These are phyloP conservation scores for Hypsopygia costalis DNA, from an alignment of 2,888 invertebrate genomes.

Conservation along the genomic window DNA sequence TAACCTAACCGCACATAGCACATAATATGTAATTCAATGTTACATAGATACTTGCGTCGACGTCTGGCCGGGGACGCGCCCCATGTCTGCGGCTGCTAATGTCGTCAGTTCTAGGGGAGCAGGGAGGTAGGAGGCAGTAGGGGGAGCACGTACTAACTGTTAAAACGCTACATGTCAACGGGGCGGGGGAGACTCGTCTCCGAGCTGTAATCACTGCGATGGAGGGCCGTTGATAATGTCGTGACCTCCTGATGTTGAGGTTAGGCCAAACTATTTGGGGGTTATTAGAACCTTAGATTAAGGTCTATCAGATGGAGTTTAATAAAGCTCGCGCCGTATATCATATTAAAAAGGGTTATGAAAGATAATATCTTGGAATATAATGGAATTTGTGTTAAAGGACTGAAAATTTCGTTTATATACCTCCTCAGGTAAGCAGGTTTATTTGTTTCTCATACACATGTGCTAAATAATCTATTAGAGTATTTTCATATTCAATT, in stretches of 20 bases:
- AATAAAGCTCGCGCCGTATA: constrained; percentile 1
- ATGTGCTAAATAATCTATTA: too few species aligned
- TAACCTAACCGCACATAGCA: constrained; percentile 1
- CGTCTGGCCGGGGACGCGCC: constrained; percentile 67
- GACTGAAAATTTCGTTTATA: too few species aligned
- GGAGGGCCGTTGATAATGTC: constrained; percentile 67
- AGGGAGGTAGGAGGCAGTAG: constrained; percentile 22
- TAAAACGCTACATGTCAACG: constrained; percentile 78
- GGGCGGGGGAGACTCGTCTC: constrained; percentile 57
- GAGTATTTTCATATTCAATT: too few species aligned
- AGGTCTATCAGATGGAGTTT: constrained; percentile 12
- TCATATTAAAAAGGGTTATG: constrained; percentile 5
- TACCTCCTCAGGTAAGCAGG: too few species aligned
- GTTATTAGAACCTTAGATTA: constrained; percentile 21
- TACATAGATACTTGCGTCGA: constrained; percentile 52
- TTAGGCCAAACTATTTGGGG: constrained; percentile 32
- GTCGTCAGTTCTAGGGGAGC: constrained; percentile 63
- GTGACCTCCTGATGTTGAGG: constrained; percentile 50
- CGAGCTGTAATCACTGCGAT: constrained; percentile 50
- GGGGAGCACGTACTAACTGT: constrained; percentile 70
- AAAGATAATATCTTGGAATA: background rate
- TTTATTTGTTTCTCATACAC: too few species aligned
- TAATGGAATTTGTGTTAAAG: too few species aligned
- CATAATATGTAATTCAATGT: constrained; percentile 12
- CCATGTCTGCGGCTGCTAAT: constrained; percentile 78